Evolutionary conservation across 2,113 vertebrate species (phyloP).

Genomic region (Madoqua kirkii): DNA sequence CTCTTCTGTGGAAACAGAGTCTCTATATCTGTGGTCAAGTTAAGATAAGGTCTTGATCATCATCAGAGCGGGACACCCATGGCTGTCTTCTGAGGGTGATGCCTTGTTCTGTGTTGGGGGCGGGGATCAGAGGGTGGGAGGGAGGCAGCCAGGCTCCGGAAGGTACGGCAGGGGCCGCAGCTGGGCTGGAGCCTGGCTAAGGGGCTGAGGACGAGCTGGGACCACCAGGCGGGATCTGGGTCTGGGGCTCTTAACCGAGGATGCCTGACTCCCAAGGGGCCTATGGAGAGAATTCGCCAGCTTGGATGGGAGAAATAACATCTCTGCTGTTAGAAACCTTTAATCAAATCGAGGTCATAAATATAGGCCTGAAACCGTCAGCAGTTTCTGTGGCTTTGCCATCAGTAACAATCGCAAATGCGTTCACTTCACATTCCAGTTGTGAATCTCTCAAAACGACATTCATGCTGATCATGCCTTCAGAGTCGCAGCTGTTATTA

Average conservation of each 20-base stretch:
- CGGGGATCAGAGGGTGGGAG: too few species aligned
- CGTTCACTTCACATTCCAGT: background rate
- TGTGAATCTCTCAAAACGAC: background rate
- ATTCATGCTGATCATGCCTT: background rate
- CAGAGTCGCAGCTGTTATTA: background rate
- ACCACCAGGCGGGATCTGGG: background rate
- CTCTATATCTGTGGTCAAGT: background rate
- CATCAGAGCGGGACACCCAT: background rate
- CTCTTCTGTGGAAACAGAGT: background rate
- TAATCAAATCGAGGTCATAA: background rate
- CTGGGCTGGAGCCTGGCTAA: background rate
- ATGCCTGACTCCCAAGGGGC: background rate
- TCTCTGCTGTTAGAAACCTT: background rate
- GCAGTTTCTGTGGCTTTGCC: background rate
- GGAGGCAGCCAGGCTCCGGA: background rate
- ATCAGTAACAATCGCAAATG: background rate
- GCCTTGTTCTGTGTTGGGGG: background rate
- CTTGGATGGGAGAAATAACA: background rate
- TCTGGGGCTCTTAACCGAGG: background rate
- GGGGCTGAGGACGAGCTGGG: background rate
- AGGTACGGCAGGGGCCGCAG: background rate
- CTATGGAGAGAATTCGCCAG: background rate
- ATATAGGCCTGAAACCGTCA: background rate
- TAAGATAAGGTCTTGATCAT: background rate
- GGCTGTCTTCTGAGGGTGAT: background rate